Conservation (phyloP, 37 sponge, comb jelly and placozoan species). For the Tethya wilhelma region DNA sequence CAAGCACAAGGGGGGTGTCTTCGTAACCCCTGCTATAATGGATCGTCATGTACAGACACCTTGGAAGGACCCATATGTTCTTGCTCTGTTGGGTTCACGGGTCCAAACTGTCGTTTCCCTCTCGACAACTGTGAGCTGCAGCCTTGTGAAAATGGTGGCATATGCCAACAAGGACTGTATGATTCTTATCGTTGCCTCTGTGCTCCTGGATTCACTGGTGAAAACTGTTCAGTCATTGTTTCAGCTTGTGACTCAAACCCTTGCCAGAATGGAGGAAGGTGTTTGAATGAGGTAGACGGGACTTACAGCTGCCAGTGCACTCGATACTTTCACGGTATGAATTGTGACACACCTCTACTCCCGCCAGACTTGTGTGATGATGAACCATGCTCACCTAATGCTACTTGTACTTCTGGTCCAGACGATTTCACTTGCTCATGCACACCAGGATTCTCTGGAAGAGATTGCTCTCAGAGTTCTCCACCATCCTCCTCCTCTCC, state of each 20-base stretch:
- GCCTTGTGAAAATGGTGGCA: slow-evolving; percentile 71
- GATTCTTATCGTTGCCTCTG: slow-evolving; percentile 67
- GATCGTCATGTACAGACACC: slow-evolving; percentile 55
- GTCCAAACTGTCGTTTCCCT: slow-evolving; percentile 71
- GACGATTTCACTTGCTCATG: slow-evolving; percentile 66
- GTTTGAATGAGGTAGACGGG: slow-evolving; percentile 24
- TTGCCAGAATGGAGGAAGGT: slow-evolving; percentile 78
- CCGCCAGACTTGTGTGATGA: slow-evolving; percentile 52
- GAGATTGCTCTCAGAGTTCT: slow-evolving; percentile 3
- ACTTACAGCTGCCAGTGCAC: slow-evolving; percentile 61
- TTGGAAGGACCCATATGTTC: slow-evolving; percentile 31
- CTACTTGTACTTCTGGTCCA: slow-evolving; percentile 57
- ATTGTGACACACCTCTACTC: slow-evolving; percentile 43
- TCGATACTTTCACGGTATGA: slow-evolving; percentile 27
- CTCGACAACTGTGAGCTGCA: slow-evolving; percentile 74
- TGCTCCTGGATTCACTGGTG: slow-evolving; percentile 47
- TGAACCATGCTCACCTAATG: slow-evolving; percentile 1
- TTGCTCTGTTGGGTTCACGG: slow-evolving; percentile 75
- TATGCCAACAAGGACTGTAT: slow-evolving; percentile 65
- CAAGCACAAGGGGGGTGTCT: slow-evolving; percentile 47
- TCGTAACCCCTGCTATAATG: slow-evolving; percentile 76
- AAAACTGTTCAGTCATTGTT: slow-evolving; percentile 43
- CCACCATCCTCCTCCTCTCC: background rate
- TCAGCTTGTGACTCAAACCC: slow-evolving; percentile 41
- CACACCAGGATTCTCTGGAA: slow-evolving; percentile 18